Conservation (phyloP, 2,797 vertebrate species). For the Fundulus diaphanus region DNA sequence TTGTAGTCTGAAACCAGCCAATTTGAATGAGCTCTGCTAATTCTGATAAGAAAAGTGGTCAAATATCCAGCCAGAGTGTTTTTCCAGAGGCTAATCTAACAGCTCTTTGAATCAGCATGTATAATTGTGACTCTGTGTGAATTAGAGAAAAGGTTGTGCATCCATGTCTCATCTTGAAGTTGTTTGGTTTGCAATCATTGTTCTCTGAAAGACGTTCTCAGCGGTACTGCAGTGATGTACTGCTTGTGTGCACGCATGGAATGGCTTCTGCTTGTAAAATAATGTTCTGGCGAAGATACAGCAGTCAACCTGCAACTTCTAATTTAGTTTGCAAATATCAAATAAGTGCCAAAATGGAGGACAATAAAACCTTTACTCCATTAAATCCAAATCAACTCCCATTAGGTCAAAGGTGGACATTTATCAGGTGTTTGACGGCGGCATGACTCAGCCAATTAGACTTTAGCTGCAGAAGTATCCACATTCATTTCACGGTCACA, state of each 20-base stretch:
- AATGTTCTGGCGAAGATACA: background rate
- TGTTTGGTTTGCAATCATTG: too few species aligned
- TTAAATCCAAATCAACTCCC: too few species aligned
- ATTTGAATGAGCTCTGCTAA: background rate
- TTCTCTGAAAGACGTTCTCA: background rate
- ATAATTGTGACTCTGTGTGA: too few species aligned
- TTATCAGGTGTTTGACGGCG: conserved; percentile 40
- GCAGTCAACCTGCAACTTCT: background rate
- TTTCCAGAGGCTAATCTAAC: background rate
- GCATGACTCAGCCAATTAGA: conserved; percentile 47
- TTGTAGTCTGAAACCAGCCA: background rate
- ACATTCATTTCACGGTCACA: conserved; percentile 42
- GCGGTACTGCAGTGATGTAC: background rate
- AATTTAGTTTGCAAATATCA: conserved; percentile 6
- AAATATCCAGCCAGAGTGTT: too few species aligned
- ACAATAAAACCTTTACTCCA: too few species aligned
- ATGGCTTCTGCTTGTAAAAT: background rate
- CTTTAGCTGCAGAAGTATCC: conserved; percentile 13
- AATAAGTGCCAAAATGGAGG: conserved; percentile 19
- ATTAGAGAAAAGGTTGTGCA: too few species aligned
- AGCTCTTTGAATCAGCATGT: background rate
- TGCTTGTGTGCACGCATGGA: background rate
- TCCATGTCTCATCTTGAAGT: too few species aligned
- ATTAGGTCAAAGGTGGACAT: conserved; percentile 30
- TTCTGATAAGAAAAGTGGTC: too few species aligned